Conservation (phyloP, 1,140 invertebrate species). For the Conus betulinus region DNA sequence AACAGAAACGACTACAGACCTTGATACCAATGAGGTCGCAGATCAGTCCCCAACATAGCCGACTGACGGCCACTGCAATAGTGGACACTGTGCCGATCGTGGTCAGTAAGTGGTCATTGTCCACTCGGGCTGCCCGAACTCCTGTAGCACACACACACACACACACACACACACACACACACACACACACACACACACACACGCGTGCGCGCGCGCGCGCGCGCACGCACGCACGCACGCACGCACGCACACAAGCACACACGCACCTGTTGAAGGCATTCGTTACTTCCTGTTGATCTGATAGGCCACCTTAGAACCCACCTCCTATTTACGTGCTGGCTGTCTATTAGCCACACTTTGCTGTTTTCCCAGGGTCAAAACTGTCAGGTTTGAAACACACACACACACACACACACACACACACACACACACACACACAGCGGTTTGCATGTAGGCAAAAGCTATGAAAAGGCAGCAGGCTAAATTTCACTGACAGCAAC, state of each 20-base stretch:
- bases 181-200: background rate
- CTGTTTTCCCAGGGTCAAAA: too few relatives aligned
- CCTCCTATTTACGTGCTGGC: too few relatives aligned
- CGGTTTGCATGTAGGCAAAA: too few relatives aligned
- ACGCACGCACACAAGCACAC: background rate
- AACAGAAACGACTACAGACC: background rate
- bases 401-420: too few relatives aligned
- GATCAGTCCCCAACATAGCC: slow-evolving; percentile 36
- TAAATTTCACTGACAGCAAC: too few relatives aligned
- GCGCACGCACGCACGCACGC: background rate
- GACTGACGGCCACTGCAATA: slow-evolving; percentile 37
- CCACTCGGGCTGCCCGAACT: slow-evolving; percentile 38
- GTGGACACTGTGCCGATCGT: slow-evolving; percentile 42
- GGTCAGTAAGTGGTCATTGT: slow-evolving; percentile 48
- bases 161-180: background rate
- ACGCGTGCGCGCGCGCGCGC: background rate
- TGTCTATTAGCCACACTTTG: too few relatives aligned
- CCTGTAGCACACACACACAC: slow-evolving; percentile 25
- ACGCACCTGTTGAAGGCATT: too few relatives aligned
- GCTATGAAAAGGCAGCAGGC: too few relatives aligned
- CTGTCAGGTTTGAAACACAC: too few relatives aligned
- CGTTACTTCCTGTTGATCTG: too few relatives aligned
- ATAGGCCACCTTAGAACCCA: too few relatives aligned
- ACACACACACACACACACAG: too few relatives aligned
- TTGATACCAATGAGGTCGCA: slow-evolving; percentile 43